A percentile compares a stretch with the other conserved stretches of the same genome.
Evolutionary conservation across 2,888 invertebrate species (phyloP).

Genomic region (Athetis lepigone): DNA sequence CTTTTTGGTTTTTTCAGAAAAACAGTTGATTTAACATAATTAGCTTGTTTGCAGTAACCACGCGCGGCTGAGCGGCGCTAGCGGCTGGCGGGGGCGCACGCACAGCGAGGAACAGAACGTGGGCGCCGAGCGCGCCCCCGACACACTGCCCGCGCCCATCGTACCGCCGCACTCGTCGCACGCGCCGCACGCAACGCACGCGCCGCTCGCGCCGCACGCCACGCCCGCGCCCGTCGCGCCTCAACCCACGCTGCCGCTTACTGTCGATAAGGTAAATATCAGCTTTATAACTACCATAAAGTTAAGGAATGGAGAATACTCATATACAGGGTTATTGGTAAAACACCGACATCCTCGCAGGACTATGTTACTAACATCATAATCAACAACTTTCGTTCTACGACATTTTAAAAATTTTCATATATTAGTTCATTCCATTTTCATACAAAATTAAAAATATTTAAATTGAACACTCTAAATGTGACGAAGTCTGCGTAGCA

Average conservation of each 20-base stretch:
- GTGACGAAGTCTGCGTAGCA: too few relatives aligned
- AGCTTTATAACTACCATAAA: too few relatives aligned
- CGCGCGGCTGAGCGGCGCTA: constrained; percentile 50
- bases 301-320: too few relatives aligned
- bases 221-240: constrained; percentile 43
- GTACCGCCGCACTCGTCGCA: constrained; percentile 43
- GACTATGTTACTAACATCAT: too few relatives aligned
- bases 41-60: constrained; percentile 42
- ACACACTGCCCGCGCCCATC: constrained; percentile 38
- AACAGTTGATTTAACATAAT: not conserved
- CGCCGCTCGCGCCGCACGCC: constrained; percentile 21
- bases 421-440: too few relatives aligned
- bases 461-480: too few relatives aligned
- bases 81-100: constrained; percentile 69
- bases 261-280: constrained; percentile 82
- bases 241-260: constrained; percentile 81
- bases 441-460: too few relatives aligned
- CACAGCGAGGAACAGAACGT: constrained; percentile 77
- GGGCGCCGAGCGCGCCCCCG: constrained; percentile 57
- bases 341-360: too few relatives aligned
- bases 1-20: not conserved
- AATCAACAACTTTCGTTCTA: too few relatives aligned
- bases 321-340: too few relatives aligned
- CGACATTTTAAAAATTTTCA: too few relatives aligned
- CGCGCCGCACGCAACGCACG: constrained; percentile 17